Evolutionary conservation across 2,888 invertebrate genomes (phyloP).

Genomic region (Agriopis marginaria): DNA sequence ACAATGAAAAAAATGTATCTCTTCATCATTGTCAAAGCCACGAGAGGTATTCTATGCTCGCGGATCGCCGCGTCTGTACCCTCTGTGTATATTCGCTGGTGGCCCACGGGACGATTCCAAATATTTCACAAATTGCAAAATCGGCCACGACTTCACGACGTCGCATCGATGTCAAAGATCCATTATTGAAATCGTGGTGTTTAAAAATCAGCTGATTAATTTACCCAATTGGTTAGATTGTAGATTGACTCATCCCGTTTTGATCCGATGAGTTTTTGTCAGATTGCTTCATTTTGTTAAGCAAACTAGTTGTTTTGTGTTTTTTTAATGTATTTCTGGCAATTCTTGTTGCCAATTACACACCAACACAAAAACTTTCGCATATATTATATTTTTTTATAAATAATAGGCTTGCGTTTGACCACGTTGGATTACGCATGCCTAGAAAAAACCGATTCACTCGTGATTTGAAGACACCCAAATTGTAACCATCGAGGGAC

Average conservation of each 20-base stretch:
- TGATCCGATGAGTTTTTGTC: constrained; percentile 17
- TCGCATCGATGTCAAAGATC: constrained; percentile 46
- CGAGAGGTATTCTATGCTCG: constrained; percentile 48
- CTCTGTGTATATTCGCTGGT: constrained; percentile 67
- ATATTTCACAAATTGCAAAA: constrained; percentile 82
- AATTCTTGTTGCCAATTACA: too few relatives aligned
- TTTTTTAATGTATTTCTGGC: background rate
- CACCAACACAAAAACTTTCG: too few relatives aligned
- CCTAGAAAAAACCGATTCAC: too few relatives aligned
- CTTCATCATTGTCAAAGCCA: constrained; percentile 40
- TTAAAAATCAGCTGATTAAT: constrained; percentile 40
- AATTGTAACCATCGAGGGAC: too few relatives aligned
- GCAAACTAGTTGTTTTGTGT: background rate
- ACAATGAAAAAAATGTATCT: constrained; percentile 38
- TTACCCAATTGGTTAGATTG: constrained; percentile 25
- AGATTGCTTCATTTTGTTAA: constrained; percentile 16
- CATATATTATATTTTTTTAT: too few relatives aligned
- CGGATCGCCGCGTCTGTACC: constrained; percentile 51
- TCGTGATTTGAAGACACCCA: too few relatives aligned
- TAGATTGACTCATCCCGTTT: constrained; percentile 12
- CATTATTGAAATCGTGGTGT: constrained; percentile 42
- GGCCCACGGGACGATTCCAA: constrained; percentile 76
- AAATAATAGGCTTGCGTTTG: too few relatives aligned
- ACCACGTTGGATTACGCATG: too few relatives aligned
- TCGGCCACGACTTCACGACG: constrained; percentile 68